Base-by-base conservation (phyloP, 2,113 vertebrate species). In the Aptenodytes forsteri region DNA sequence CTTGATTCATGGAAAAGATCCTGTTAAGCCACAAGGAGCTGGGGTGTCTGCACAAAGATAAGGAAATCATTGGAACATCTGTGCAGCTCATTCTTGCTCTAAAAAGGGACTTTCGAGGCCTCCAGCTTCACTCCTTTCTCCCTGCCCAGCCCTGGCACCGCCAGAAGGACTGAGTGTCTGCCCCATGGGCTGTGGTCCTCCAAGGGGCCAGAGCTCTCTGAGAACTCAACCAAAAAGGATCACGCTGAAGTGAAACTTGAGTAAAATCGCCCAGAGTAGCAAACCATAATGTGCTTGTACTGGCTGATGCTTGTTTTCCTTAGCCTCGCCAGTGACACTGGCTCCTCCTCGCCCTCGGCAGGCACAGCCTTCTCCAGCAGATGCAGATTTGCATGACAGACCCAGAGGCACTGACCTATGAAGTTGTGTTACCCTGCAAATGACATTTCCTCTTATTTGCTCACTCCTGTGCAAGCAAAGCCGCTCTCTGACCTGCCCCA, bases 341-440 rank as follows among this genome's bases (percentile, higher is more conserved):
- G 50, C 91, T 95, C 87, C 86, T 97, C 83, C 89, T 93, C 0
- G 0, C 47, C 55, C 76, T 91, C 8, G 1, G 50, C 89, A 83
- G 75, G 86, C 54, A 12, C 67, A 73, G 58, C 67, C 79, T 90
- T 58, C 83, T 66, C 86, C 91, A 70, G 64, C 72, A 84, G 69
- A 62, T 52, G 59, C 69, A 71, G 59, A 87, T 95, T 94, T 92
- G 89, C 80, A 34, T 75, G 87, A 23, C 50, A 87, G 93, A 95
- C 86, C 95, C 83, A 87, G 86, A 96, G 89, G 76, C 94, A 66
- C 54, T 75, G 89, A 86, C 77, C 91, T 71, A 21, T 32, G 72
- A 84, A 50, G 32, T 70, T 81, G 77, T 96, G 50, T 82, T 84
- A 64, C 42, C 30, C 80, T 67, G 55, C 80, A 78, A 40, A 55